Percentiles rank a stretch among this genome's conserved stretches.
Conservation (phyloP, 2,113 vertebrate species). For the Asarcornis scutulata region DNA sequence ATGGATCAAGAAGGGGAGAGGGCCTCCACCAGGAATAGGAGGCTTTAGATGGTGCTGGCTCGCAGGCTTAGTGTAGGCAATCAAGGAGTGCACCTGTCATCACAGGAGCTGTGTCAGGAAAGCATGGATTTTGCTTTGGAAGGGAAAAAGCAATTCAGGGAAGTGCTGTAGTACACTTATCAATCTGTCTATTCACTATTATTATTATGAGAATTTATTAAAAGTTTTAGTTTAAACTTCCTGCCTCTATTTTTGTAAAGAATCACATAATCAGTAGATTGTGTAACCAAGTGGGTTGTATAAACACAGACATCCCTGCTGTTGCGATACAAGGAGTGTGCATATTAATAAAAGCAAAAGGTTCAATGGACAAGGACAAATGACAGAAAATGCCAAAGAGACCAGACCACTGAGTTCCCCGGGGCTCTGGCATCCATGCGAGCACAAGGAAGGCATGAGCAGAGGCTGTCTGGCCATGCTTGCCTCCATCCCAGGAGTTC, state of each 20-base stretch:
- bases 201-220: background rate
- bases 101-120: background rate
- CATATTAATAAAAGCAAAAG: background rate
- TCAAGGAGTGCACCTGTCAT: background rate
- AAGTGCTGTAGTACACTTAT: conserved; percentile 4
- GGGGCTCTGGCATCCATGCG: background rate
- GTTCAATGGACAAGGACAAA: background rate
- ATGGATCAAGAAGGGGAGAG: background rate
- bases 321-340: background rate
- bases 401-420: background rate
- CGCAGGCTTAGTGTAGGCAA: background rate
- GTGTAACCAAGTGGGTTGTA: background rate
- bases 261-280: background rate
- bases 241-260: background rate
- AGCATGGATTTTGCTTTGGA: background rate
- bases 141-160: conserved; percentile 40
- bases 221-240: conserved; percentile 7
- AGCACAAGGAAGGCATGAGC: background rate
- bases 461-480: background rate
- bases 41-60: background rate
- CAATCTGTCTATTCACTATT: conserved; percentile 15
- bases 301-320: background rate
- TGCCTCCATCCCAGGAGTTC: background rate
- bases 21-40: background rate
- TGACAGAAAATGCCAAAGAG: too few relatives aligned